A percentile compares a stretch with the other conserved stretches of the same genome.
These are phyloP conservation scores for Menidia beryllina DNA, from an alignment of 2,113 vertebrate species.

Conservation along the genomic window DNA sequence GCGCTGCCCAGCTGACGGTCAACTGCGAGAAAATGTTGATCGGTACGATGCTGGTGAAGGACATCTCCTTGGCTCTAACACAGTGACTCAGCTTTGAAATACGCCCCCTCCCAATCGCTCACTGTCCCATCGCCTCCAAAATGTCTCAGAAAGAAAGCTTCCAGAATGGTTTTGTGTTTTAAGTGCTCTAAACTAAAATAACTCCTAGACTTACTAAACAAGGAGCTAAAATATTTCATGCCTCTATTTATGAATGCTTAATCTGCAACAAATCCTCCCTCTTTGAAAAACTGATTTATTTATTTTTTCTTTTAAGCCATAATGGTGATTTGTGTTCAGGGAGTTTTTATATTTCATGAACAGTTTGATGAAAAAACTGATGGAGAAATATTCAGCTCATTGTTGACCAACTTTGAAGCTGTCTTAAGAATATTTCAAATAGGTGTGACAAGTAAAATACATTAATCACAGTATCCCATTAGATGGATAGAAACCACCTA, in stretches of 20 bases:
- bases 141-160: constrained; percentile 22
- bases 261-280: not conserved
- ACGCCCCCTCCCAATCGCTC: constrained; percentile 1
- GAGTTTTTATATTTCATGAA: not conserved
- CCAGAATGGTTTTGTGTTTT: constrained; percentile 39
- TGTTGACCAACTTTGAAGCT: not conserved
- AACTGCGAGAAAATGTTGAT: constrained; percentile 99
- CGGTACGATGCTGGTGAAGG: constrained; percentile 96
- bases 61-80: constrained; percentile 89
- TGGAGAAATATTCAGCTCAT: not conserved
- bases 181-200: constrained; percentile 8
- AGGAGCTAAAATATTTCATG: too few relatives aligned
- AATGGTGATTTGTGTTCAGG: not conserved
- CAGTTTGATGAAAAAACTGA: too few relatives aligned
- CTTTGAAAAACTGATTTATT: not conserved
- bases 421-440: too few relatives aligned
- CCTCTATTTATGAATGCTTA: too few relatives aligned
- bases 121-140: constrained; percentile 42
- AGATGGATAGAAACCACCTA: not conserved
- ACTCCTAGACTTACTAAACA: not conserved
- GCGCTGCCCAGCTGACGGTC: constrained; percentile 86
- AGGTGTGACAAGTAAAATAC: too few relatives aligned
- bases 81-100: constrained; percentile 71
- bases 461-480: not conserved
- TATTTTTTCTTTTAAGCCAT: not conserved